A percentile compares a stretch with the other conserved stretches of the same genome.
phyloP scores from a whole-genome alignment of 1,140 invertebrate genomes.

The Drosophila dunni region DNA sequence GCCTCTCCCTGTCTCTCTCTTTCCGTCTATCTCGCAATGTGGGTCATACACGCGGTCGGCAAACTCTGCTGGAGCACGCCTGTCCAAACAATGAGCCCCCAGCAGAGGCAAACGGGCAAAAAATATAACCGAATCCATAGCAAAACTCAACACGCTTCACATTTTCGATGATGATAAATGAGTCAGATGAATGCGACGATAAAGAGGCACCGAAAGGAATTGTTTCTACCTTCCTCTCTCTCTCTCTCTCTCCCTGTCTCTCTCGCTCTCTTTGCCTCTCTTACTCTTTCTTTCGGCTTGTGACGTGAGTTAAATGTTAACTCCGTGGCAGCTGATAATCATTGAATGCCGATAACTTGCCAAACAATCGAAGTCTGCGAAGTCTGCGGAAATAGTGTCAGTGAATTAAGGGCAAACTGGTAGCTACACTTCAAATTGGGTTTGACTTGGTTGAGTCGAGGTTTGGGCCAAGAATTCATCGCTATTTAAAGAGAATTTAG shows the following conservation, averaged over 20 bases:
- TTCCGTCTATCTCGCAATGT: slow-evolving; percentile 27
- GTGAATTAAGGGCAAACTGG: slow-evolving; percentile 37
- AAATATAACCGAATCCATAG: slow-evolving; percentile 4
- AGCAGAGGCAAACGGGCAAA: slow-evolving; percentile 9
- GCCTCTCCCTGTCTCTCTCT: background rate
- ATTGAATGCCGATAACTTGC: slow-evolving; percentile 27
- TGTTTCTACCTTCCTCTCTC: background rate
- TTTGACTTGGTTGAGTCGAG: background rate
- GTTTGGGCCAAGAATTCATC: no score
- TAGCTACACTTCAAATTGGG: slow-evolving; percentile 11
- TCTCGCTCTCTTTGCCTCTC: background rate
- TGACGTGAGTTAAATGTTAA: slow-evolving; percentile 36
- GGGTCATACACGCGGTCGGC: slow-evolving; percentile 48
- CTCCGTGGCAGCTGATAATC: slow-evolving; percentile 40
- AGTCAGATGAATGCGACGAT: slow-evolving; percentile 52
- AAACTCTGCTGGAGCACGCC: slow-evolving; percentile 44
- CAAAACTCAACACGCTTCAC: slow-evolving; percentile 56
- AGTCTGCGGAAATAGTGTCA: background rate
- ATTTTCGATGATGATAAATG: slow-evolving; percentile 61
- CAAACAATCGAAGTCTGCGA: background rate
- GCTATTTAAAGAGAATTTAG: no score
- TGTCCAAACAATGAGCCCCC: slow-evolving; percentile 53
- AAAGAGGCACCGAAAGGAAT: slow-evolving; percentile 49
- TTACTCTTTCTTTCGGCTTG: slow-evolving; percentile 5
- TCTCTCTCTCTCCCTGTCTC: background rate